Conservation (phyloP, 2,888 invertebrate species). For the Sinopyrophorus schimmeli region DNA sequence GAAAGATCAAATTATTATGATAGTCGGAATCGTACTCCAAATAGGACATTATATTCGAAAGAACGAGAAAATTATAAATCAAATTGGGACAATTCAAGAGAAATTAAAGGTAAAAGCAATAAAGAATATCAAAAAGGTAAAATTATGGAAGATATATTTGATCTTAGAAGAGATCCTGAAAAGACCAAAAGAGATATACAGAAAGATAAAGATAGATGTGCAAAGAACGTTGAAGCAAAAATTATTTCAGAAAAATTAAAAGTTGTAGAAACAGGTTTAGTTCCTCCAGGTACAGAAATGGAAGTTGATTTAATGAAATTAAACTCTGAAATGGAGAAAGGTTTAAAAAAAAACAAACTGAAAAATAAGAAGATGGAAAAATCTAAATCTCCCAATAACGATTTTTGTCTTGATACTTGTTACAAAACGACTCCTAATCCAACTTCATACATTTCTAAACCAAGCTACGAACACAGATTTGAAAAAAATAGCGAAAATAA, state of each 20-base stretch:
- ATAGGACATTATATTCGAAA: too few species aligned
- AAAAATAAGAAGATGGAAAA: constrained; percentile 3
- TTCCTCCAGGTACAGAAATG: constrained; percentile 56
- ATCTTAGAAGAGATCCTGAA: constrained; percentile 50
- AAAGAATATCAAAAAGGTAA: too few species aligned
- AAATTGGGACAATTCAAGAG: not conserved
- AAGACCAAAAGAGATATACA: constrained; percentile 55
- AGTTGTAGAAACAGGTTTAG: constrained; percentile 55
- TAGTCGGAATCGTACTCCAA: too few species aligned
- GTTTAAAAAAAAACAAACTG: constrained; percentile 12
- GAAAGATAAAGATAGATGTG: constrained; percentile 52
- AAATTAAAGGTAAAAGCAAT: constrained; percentile 4
- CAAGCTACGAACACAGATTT: not conserved
- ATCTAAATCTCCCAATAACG: not conserved
- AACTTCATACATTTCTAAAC: too few species aligned
- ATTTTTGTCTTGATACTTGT: too few species aligned
- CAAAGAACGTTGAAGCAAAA: constrained; percentile 51
- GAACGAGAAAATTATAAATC: too few species aligned
- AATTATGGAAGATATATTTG: constrained; percentile 1
- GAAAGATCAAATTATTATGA: too few species aligned
- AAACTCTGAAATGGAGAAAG: constrained; percentile 17
- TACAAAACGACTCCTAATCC: too few species aligned
- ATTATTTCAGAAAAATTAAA: constrained; percentile 52
- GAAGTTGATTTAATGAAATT: constrained; percentile 47
- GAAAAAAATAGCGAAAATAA: constrained; percentile 4